These are phyloP conservation scores for Cheilosia scutellata DNA, from an alignment of 2,888 invertebrate species.

Conservation along the genomic window DNA sequence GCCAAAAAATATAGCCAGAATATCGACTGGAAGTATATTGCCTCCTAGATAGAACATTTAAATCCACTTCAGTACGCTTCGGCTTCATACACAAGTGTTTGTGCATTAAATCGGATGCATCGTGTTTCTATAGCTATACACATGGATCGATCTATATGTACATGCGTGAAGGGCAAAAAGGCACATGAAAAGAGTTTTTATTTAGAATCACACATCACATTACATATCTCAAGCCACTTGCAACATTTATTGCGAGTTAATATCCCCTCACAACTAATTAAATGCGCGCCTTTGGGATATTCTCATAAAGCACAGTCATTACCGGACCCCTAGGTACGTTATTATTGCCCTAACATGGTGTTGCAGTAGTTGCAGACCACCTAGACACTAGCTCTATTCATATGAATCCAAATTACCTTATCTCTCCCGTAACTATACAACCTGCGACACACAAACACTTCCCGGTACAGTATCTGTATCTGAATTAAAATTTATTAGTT, in stretches of 20 bases:
- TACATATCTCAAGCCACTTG: not conserved
- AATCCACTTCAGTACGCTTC: constrained; percentile 65
- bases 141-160: not conserved
- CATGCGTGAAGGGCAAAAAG: not conserved
- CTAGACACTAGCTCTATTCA: constrained; percentile 39
- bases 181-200: constrained; percentile 21
- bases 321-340: not conserved
- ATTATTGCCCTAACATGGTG: constrained; percentile 41
- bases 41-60: constrained; percentile 32
- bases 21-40: constrained; percentile 47
- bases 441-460: constrained; percentile 26
- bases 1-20: constrained; percentile 42
- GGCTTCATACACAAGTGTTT: constrained; percentile 50
- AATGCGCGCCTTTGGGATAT: constrained; percentile 21
- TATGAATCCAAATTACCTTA: constrained; percentile 73
- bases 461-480: constrained; percentile 9
- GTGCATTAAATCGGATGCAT: constrained; percentile 59
- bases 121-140: not conserved
- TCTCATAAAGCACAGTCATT: constrained; percentile 24
- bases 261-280: constrained; percentile 34
- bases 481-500: constrained; percentile 61
- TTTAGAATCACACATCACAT: constrained; percentile 36
- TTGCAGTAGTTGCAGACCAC: constrained; percentile 42
- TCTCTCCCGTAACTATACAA: constrained; percentile 45
- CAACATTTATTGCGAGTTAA: constrained; percentile 56